Percentiles rank a stretch among this genome's conserved stretches.
phyloP scores from a whole-genome alignment of 1,140 invertebrate genomes.

The Magallana angulata region DNA sequence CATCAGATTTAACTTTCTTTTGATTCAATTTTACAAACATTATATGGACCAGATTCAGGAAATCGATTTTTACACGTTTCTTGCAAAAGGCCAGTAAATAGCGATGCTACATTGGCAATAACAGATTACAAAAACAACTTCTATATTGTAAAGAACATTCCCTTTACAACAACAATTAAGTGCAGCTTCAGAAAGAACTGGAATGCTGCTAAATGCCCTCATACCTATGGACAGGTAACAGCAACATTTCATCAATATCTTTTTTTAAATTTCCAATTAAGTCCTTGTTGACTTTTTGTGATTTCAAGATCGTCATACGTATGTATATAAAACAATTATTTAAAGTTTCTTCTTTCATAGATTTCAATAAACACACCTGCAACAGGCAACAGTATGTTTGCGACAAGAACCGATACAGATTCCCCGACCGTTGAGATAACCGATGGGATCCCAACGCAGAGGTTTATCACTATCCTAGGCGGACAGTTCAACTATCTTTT shows the following conservation, averaged over 20 bases:
- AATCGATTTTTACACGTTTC: background rate
- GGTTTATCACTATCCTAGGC: background rate
- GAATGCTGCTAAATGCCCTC: background rate
- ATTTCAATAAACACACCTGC: background rate
- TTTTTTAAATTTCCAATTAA: too few species aligned
- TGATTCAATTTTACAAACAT: background rate
- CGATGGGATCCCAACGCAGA: background rate
- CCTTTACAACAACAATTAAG: background rate
- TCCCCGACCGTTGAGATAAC: background rate
- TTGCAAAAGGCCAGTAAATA: background rate
- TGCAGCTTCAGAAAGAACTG: background rate
- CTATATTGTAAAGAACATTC: background rate
- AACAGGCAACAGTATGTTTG: background rate
- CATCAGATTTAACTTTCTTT: too few species aligned
- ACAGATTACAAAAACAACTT: background rate
- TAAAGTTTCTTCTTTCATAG: background rate
- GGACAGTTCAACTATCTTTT: background rate
- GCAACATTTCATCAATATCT: too few species aligned
- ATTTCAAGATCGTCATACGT: too few species aligned
- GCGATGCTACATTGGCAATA: background rate
- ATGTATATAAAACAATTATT: too few species aligned
- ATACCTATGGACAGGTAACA: background rate
- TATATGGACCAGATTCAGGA: background rate
- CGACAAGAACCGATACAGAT: background rate
- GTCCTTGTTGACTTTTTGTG: too few species aligned